Evolutionary conservation across 1,140 invertebrate genomes (phyloP).

Genomic region (Eurosta solidaginis): DNA sequence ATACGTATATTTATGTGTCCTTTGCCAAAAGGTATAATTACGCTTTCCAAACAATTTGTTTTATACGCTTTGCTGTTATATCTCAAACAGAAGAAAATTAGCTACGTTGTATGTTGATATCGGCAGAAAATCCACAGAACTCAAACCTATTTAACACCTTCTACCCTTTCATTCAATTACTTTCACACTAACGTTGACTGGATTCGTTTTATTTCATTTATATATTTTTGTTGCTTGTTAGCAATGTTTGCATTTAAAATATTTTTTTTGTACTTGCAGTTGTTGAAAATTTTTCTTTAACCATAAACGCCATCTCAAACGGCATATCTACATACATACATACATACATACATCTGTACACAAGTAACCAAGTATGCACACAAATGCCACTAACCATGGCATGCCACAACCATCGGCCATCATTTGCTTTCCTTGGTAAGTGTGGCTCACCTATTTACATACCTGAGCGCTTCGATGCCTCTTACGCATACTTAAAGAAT

Average conservation of each 20-base stretch:
- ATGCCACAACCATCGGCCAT: constrained; percentile 10
- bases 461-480: background rate
- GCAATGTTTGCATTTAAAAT: constrained; percentile 24
- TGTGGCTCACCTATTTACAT: constrained; percentile 14
- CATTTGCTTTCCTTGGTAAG: constrained; percentile 15
- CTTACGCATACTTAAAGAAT: background rate
- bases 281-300: constrained; percentile 11
- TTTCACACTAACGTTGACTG: background rate
- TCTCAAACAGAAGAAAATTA: background rate
- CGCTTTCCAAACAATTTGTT: constrained; percentile 32
- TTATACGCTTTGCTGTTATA: constrained; percentile 8
- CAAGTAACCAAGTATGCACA: too few species aligned
- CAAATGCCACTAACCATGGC: too few species aligned
- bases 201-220: background rate
- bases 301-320: background rate
- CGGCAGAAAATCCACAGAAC: background rate
- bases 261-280: background rate
- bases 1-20: background rate
- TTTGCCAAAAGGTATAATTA: constrained; percentile 24
- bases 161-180: background rate
- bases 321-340: background rate
- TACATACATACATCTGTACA: background rate
- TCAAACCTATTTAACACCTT: background rate
- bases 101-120: background rate
- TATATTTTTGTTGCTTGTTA: background rate